Conservation (phyloP, 2,113 vertebrate species). For the Rhinogobius similis region DNA sequence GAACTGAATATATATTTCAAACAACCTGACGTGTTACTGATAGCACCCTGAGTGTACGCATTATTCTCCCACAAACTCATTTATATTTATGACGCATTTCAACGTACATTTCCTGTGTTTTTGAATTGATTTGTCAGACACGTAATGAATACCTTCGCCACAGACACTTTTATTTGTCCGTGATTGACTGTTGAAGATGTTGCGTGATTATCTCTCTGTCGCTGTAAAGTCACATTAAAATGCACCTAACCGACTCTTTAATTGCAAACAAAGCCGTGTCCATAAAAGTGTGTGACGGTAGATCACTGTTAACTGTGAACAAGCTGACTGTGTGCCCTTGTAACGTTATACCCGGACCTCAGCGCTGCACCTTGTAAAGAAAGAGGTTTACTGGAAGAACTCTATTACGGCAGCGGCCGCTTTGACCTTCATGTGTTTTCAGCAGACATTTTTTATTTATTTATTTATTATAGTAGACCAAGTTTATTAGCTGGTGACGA, state of each 20-base stretch:
- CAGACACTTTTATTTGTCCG: neutral
- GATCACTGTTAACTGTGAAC: conserved; percentile 1
- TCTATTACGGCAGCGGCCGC: neutral
- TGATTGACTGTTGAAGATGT: conserved; percentile 13
- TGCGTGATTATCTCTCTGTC: conserved; percentile 1
- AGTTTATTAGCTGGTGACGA: neutral
- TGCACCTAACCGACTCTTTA: neutral
- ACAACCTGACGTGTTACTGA: neutral
- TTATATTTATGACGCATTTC: neutral
- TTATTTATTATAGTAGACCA: neutral
- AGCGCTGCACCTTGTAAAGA: neutral
- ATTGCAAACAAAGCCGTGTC: neutral
- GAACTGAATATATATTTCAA: neutral
- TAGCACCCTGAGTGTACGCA: neutral
- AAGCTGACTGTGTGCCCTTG: neutral
- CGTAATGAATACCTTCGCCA: neutral
- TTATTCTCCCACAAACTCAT: neutral
- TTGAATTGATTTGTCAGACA: neutral
- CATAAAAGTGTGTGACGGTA: conserved; percentile 1
- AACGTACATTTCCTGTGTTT: neutral
- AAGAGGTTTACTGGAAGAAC: neutral
- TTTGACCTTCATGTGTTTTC: conserved; percentile 5
- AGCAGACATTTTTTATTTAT: neutral
- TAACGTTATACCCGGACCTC: neutral
- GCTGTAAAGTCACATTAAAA: conserved; percentile 8